These are phyloP conservation scores for Hydrocynus forskahlii DNA, from an alignment of 2,797 vertebrate species.

Conservation along the genomic window DNA sequence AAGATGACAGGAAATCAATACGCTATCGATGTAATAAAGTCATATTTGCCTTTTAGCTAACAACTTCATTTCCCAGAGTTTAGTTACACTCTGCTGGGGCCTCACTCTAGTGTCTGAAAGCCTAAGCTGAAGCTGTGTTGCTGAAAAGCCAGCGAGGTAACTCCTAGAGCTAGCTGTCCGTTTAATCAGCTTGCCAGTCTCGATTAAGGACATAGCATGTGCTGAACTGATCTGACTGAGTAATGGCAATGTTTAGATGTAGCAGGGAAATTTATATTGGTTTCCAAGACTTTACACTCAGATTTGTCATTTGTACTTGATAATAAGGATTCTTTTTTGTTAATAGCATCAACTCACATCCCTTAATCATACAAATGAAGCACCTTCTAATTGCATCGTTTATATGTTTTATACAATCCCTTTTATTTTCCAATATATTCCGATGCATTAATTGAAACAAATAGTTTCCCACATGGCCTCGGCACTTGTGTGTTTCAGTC, in stretches of 20 bases:
- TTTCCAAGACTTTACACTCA: constrained; percentile 8
- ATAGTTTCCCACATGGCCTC: constrained; percentile 12
- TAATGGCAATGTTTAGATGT: constrained; percentile 31
- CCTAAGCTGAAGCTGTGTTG: not conserved
- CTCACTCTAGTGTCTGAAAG: constrained; percentile 12
- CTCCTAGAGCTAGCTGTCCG: constrained; percentile 9
- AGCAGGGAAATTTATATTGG: constrained; percentile 27
- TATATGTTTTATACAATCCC: not conserved
- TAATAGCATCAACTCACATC: not conserved
- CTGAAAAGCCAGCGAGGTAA: constrained; percentile 33
- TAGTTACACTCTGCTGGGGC: constrained; percentile 53
- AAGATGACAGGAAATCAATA: constrained; percentile 90
- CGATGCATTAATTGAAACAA: constrained; percentile 15
- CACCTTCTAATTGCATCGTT: not conserved
- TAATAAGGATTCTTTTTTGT: not conserved
- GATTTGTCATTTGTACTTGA: constrained; percentile 4
- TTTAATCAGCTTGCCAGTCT: constrained; percentile 51
- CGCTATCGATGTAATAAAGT: constrained; percentile 80
- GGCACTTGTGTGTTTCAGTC: constrained; percentile 28
- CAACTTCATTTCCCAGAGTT: constrained; percentile 80
- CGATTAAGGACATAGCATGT: constrained; percentile 23
- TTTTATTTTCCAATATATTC: constrained; percentile 3
- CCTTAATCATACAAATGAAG: not conserved
- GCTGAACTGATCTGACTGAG: constrained; percentile 9
- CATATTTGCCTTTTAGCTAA: constrained; percentile 77